phyloP scores from a whole-genome alignment of 2,888 invertebrate species.

The Drosophila parthenogenetica region DNA sequence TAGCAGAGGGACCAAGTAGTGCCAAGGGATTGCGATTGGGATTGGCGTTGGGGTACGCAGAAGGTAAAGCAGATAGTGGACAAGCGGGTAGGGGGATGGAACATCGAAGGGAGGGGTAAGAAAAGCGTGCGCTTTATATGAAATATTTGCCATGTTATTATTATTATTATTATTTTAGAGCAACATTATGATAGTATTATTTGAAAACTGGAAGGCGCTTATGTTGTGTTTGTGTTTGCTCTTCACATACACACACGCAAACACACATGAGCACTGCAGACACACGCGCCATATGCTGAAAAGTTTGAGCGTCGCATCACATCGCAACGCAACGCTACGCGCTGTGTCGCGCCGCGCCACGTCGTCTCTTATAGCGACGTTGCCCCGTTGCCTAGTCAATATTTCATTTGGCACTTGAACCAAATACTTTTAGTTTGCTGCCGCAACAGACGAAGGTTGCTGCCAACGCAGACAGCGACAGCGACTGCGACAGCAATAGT shows the following conservation, averaged over 20 bases:
- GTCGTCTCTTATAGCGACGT: slow-evolving; percentile 44
- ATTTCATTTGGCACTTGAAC: slow-evolving; percentile 80
- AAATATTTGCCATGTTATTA: slow-evolving; percentile 68
- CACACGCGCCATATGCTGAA: slow-evolving; percentile 71
- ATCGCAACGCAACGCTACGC: slow-evolving; percentile 10
- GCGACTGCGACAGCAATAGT: slow-evolving; percentile 6
- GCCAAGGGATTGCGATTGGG: not conserved
- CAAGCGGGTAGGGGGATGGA: not conserved
- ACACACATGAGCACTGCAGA: slow-evolving; percentile 31
- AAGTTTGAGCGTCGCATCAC: slow-evolving; percentile 51
- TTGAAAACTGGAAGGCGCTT: slow-evolving; percentile 18
- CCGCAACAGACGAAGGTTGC: slow-evolving; percentile 65
- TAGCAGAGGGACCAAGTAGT: not conserved
- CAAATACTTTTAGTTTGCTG: slow-evolving; percentile 79
- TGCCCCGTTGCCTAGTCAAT: slow-evolving; percentile 69
- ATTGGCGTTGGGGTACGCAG: not conserved
- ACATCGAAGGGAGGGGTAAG: not conserved
- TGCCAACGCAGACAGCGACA: slow-evolving; percentile 9
- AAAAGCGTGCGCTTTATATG: slow-evolving; percentile 25
- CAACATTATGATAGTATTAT: slow-evolving; percentile 54
- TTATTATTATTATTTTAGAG: slow-evolving; percentile 65
- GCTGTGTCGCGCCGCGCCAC: not conserved
- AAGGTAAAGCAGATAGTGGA: not conserved
- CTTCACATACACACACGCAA: slow-evolving; percentile 3
- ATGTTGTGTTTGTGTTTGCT: not conserved